phyloP scores from a whole-genome alignment of 2,888 invertebrate genomes.

The Andrena praecox region DNA sequence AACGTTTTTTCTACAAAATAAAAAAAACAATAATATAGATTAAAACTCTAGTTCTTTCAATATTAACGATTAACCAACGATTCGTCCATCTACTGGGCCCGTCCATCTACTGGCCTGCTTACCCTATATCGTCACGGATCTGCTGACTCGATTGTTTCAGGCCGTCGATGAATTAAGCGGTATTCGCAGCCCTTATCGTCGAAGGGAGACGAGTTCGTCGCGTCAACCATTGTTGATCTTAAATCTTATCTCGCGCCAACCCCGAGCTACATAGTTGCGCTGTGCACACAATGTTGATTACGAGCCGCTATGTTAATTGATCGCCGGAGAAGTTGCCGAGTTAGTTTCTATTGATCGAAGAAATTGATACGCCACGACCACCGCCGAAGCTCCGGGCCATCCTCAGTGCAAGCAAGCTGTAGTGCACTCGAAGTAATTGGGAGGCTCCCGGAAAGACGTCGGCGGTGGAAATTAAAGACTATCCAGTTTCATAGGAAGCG shows the following conservation, averaged over 20 bases:
- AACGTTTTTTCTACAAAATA: no score
- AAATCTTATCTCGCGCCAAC: slow-evolving; percentile 17
- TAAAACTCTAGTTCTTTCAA: no score
- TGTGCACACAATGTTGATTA: slow-evolving; percentile 45
- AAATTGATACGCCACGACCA: slow-evolving; percentile 47
- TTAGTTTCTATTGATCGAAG: slow-evolving; percentile 50
- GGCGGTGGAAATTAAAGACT: slow-evolving; percentile 11
- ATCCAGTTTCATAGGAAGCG: slow-evolving; percentile 17
- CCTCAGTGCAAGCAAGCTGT: slow-evolving; percentile 27
- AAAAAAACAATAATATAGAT: no score
- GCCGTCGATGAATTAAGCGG: no score
- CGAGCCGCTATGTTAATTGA: slow-evolving; percentile 49
- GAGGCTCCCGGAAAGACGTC: slow-evolving; percentile 30
- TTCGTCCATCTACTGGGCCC: no score
- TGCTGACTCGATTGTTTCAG: no score
- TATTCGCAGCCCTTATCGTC: neutral
- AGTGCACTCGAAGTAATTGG: slow-evolving; percentile 34
- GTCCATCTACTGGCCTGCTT: no score
- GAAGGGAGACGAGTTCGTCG: neutral
- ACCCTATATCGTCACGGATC: no score
- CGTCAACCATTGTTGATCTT: slow-evolving; percentile 36
- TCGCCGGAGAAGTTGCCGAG: slow-evolving; percentile 34
- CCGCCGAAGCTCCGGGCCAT: slow-evolving; percentile 1
- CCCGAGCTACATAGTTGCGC: slow-evolving; percentile 24
- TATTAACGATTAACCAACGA: no score